Evolutionary conservation across 2,888 invertebrate genomes (phyloP).

Genomic region (Tuberolachnus salignus): DNA sequence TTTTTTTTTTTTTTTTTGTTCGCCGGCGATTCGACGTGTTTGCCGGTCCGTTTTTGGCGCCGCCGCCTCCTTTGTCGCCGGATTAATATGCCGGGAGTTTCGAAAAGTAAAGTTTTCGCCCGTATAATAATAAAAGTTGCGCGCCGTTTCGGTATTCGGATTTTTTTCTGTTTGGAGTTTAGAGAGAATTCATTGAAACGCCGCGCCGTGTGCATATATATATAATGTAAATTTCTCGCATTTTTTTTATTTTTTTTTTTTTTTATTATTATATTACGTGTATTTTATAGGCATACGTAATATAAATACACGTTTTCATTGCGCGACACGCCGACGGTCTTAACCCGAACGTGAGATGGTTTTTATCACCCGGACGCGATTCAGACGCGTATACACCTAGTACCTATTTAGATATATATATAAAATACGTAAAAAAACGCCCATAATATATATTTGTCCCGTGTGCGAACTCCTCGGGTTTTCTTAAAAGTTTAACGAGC

Average conservation of each 20-base stretch:
- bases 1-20: too few relatives aligned
- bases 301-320: constrained; percentile 34
- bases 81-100: too few relatives aligned
- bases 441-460: background rate
- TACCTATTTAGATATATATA: too few relatives aligned
- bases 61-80: too few relatives aligned
- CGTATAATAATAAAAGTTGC: constrained; percentile 18
- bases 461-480: background rate
- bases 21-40: too few relatives aligned
- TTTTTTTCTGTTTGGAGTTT: constrained; percentile 41
- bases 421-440: too few relatives aligned
- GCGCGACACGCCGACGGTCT: constrained; percentile 15
- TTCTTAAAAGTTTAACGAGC: constrained; percentile 32
- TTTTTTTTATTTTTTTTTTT: too few relatives aligned
- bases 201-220: too few relatives aligned
- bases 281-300: too few relatives aligned
- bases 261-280: too few relatives aligned
- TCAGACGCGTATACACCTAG: too few relatives aligned
- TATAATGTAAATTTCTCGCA: constrained; percentile 44
- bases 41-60: too few relatives aligned
- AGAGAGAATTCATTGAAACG: constrained; percentile 35
- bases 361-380: constrained; percentile 49
- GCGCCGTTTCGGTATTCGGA: constrained; percentile 8
- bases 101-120: background rate
- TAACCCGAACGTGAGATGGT: constrained; percentile 46